These are phyloP conservation scores for Streblospio benedicti DNA, from an alignment of 1,140 invertebrate species.

Conservation along the genomic window DNA sequence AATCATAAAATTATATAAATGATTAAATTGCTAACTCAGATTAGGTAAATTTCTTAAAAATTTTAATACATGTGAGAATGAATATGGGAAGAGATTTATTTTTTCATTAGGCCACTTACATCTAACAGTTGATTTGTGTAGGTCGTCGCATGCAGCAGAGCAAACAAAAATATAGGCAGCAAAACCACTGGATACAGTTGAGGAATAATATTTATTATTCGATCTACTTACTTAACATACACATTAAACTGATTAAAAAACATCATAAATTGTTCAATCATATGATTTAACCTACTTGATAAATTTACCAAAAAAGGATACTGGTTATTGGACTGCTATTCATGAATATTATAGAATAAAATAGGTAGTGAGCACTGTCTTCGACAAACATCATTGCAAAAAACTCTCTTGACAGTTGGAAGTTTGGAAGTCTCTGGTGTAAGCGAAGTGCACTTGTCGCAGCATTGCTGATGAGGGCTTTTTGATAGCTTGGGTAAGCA, in stretches of 20 bases:
- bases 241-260: background rate
- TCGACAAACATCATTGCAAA: conserved; percentile 69
- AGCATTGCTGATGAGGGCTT: conserved; percentile 80
- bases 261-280: too few relatives aligned
- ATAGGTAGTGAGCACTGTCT: conserved; percentile 92
- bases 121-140: conserved; percentile 80
- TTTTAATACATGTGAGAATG: too few relatives aligned
- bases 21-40: too few relatives aligned
- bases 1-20: too few relatives aligned
- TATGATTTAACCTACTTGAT: too few relatives aligned
- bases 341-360: conserved; percentile 88
- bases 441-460: conserved; percentile 85
- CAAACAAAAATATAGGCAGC: conserved; percentile 79
- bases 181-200: conserved; percentile 63
- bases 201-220: conserved; percentile 22
- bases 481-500: conserved; percentile 76
- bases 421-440: conserved; percentile 77
- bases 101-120: too few relatives aligned
- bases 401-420: conserved; percentile 73
- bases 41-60: too few relatives aligned
- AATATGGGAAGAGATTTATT: too few relatives aligned
- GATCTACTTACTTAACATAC: background rate
- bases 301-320: too few relatives aligned
- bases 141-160: conserved; percentile 78
- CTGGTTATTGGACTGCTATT: conserved; percentile 76